Conservation (phyloP, 2,888 invertebrate species). For the Erebia epiphron region DNA sequence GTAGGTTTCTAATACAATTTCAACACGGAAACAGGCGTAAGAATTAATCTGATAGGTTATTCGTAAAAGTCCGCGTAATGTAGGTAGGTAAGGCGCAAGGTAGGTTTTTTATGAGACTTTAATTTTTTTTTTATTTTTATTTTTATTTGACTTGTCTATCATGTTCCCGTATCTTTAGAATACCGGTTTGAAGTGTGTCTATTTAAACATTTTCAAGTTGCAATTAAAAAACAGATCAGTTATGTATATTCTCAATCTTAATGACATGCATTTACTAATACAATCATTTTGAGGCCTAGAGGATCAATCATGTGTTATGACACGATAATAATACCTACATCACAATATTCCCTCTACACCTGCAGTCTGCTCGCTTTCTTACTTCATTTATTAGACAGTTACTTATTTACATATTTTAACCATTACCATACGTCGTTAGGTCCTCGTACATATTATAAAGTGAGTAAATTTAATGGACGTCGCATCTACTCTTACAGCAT, state of each 20-base stretch:
- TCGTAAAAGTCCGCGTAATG: no score
- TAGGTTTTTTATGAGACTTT: no score
- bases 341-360: background rate
- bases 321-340: slow-evolving; percentile 20
- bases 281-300: slow-evolving; percentile 24
- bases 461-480: no score
- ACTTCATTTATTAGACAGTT: background rate
- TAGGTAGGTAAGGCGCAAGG: no score
- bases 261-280: slow-evolving; percentile 28
- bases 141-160: no score
- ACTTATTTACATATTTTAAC: background rate
- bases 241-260: slow-evolving; percentile 13
- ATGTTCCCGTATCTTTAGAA: no score
- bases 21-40: no score
- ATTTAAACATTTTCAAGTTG: slow-evolving; percentile 3
- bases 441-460: background rate
- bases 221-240: slow-evolving; percentile 10
- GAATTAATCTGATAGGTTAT: no score
- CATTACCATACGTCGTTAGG: background rate
- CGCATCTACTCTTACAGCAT: no score
- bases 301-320: slow-evolving; percentile 34
- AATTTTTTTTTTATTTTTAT: no score
- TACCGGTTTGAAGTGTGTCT: background rate
- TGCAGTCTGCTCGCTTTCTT: slow-evolving; percentile 5
- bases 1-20: no score